phyloP scores from a whole-genome alignment of 2,113 vertebrate species.

The Channa argus region DNA sequence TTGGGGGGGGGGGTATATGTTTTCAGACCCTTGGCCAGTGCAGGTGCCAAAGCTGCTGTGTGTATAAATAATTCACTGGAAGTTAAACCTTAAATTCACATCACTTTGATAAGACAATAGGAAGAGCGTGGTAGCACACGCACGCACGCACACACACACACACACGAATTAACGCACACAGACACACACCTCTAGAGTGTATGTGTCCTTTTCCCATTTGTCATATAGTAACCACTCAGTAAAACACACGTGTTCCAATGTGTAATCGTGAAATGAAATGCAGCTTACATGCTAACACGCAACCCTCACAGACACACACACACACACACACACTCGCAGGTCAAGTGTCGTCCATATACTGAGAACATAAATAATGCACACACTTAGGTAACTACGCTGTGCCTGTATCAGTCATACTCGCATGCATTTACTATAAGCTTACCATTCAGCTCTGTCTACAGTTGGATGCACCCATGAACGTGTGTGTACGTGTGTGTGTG shows the following conservation, averaged over 20 bases:
- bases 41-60: conserved; percentile 55
- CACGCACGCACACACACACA: conserved; percentile 20
- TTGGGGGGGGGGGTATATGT: conserved; percentile 27
- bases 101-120: conserved; percentile 71
- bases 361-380: not conserved
- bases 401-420: not conserved
- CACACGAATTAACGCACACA: conserved; percentile 14
- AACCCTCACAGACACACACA: not conserved
- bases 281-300: conserved; percentile 1
- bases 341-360: not conserved
- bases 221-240: too few relatives aligned
- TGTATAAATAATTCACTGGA: conserved; percentile 77
- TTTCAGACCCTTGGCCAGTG: conserved; percentile 50
- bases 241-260: not conserved
- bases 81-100: conserved; percentile 70
- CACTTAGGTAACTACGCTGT: not conserved
- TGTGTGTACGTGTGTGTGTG: not conserved
- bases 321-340: conserved; percentile 3
- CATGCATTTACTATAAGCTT: not conserved
- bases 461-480: not conserved
- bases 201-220: too few relatives aligned
- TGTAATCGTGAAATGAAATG: conserved; percentile 15
- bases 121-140: not conserved
- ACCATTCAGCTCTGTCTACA: not conserved
- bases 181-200: not conserved